Conservation (phyloP, 1,140 invertebrate species). For the Littorina saxatilis region DNA sequence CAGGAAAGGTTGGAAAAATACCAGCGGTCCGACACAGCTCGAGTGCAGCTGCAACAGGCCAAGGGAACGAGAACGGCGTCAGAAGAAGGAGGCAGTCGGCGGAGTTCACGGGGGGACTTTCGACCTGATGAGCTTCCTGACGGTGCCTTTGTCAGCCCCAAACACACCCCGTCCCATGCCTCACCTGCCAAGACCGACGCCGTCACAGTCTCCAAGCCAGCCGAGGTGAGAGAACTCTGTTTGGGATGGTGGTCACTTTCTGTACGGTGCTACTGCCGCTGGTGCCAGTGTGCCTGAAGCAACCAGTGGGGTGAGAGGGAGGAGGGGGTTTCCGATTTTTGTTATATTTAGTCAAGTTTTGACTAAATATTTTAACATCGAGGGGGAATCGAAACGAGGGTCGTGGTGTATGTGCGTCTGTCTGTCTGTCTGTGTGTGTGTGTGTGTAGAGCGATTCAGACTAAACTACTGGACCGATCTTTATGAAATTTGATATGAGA, state of each 20-base stretch:
- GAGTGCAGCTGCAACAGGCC: conserved; percentile 41
- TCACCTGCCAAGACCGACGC: conserved; percentile 33
- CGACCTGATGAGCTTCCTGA: conserved; percentile 62
- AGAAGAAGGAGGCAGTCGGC: conserved; percentile 31
- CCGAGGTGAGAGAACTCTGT: conserved; percentile 44
- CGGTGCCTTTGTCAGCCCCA: conserved; percentile 60
- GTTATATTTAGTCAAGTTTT: too few species aligned
- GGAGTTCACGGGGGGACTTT: conserved; percentile 43
- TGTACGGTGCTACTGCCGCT: background rate
- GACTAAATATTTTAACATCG: too few species aligned
- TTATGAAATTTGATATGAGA: too few species aligned
- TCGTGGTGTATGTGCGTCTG: too few species aligned
- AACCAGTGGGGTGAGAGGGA: background rate
- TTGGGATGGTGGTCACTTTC: background rate
- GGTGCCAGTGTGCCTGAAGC: too few species aligned
- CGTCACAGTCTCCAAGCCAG: conserved; percentile 47
- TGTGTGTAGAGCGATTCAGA: too few species aligned
- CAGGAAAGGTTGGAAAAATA: conserved; percentile 47
- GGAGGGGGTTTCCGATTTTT: too few species aligned
- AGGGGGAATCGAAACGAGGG: too few species aligned
- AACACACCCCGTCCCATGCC: conserved; percentile 45
- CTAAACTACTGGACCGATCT: too few species aligned
- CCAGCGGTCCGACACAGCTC: conserved; percentile 43
- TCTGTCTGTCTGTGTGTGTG: too few species aligned
- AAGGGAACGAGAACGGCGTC: conserved; percentile 40